A percentile compares a stretch with the other conserved stretches of the same genome.
phyloP scores from a whole-genome alignment of 2,888 invertebrate genomes.

The Ophion obscuratus region DNA sequence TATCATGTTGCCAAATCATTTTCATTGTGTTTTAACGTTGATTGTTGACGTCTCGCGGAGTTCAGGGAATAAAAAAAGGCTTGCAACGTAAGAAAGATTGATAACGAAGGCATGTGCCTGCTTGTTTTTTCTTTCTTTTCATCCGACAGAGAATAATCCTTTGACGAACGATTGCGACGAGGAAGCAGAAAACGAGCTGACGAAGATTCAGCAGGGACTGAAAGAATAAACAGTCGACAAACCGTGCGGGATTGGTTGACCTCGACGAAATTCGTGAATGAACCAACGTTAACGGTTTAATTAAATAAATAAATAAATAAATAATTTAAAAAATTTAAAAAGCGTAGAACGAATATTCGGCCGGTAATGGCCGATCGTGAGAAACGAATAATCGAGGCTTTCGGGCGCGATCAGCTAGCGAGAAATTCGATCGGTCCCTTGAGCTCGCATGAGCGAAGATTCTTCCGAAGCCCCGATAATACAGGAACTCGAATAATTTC shows the following conservation, averaged over 20 bases:
- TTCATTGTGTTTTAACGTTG: constrained; percentile 19
- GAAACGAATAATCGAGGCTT: constrained; percentile 65
- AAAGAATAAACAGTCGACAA: not conserved
- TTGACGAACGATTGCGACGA: constrained; percentile 34
- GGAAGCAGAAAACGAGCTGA: not conserved
- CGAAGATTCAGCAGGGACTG: not conserved
- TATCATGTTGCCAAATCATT: not conserved
- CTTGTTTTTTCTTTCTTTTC: constrained; percentile 48
- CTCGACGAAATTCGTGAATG: not conserved
- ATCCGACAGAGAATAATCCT: constrained; percentile 55
- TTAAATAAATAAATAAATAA: constrained; percentile 52
- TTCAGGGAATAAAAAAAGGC: not conserved
- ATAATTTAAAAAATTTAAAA: not conserved
- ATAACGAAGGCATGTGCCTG: constrained; percentile 60
- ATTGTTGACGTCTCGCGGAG: constrained; percentile 42
- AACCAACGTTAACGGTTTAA: not conserved
- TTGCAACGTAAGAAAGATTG: constrained; percentile 24
- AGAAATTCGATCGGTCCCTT: constrained; percentile 70
- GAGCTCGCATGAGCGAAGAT: constrained; percentile 57
- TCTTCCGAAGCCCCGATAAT: constrained; percentile 52
- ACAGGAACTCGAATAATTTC: constrained; percentile 74
- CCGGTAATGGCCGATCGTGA: constrained; percentile 75
- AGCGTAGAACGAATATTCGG: constrained; percentile 27
- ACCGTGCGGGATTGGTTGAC: not conserved
- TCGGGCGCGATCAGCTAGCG: constrained; percentile 72